Conservation (phyloP, 2,888 invertebrate genomes). For the Xestobium rufovillosum region DNA sequence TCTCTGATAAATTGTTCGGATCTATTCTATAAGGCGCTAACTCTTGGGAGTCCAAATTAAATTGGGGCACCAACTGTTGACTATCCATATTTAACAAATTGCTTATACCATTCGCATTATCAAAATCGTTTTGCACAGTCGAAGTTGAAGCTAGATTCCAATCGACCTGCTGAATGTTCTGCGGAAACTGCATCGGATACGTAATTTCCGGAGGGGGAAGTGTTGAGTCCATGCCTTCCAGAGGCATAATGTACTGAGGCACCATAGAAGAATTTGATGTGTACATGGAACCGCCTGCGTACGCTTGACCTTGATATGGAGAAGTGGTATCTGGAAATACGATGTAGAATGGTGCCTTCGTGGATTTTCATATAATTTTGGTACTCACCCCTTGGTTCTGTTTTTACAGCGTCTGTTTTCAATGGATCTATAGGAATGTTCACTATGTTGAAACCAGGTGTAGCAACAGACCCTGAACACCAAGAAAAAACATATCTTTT, state of each 20-base stretch:
- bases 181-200: conserved; percentile 15
- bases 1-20: conserved; percentile 43
- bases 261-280: conserved; percentile 19
- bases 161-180: conserved; percentile 19
- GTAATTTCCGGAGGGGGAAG: conserved; percentile 17
- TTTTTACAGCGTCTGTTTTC: too few species aligned
- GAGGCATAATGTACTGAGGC: conserved; percentile 17
- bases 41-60: conserved; percentile 11
- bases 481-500: conserved; percentile 1
- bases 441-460: conserved; percentile 13
- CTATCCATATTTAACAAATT: conserved; percentile 44
- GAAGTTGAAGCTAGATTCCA: conserved; percentile 18
- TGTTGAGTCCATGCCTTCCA: conserved; percentile 17
- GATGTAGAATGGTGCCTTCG: conserved; percentile 4
- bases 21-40: conserved; percentile 17
- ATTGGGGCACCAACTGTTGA: conserved; percentile 36
- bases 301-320: conserved; percentile 19
- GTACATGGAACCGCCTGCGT: conserved; percentile 27
- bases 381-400: conserved; percentile 39
- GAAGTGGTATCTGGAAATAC: conserved; percentile 21
- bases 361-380: neutral
- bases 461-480: neutral
- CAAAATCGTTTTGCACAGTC: conserved; percentile 17
- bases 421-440: conserved; percentile 29
- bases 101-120: conserved; percentile 28